Evolutionary conservation across 2,113 vertebrate species (phyloP).

Genomic region (Glareola pratincola): DNA sequence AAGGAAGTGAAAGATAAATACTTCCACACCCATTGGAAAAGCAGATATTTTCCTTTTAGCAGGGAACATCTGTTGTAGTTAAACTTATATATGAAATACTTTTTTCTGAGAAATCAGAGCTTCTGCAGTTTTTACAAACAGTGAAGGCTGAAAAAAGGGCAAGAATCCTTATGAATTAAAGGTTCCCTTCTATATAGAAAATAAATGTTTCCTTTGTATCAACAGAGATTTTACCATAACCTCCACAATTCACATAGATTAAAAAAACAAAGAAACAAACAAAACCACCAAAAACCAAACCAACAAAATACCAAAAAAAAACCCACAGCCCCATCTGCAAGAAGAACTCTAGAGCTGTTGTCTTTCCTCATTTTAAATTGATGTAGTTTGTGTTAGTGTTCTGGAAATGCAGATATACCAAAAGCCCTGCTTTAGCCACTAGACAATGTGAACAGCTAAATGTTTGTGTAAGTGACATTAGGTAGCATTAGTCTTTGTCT

Average conservation of each 20-base stretch:
- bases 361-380: not conserved
- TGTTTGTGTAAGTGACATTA: slow-evolving; percentile 28
- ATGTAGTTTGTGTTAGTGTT: not conserved
- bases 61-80: slow-evolving; percentile 23
- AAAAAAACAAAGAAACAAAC: not conserved
- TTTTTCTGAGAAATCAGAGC: not conserved
- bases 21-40: slow-evolving; percentile 13
- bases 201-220: not conserved
- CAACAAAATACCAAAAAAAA: not conserved
- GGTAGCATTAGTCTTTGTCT: slow-evolving; percentile 27
- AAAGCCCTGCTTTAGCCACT: slow-evolving; percentile 5
- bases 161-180: not conserved
- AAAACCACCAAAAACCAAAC: not conserved
- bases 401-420: not conserved
- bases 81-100: not conserved
- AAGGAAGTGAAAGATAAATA: slow-evolving; percentile 18
- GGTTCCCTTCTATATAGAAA: not conserved
- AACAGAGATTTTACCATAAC: not conserved
- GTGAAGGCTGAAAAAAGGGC: not conserved
- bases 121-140: not conserved
- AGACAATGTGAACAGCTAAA: slow-evolving; percentile 10
- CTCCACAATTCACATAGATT: not conserved
- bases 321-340: not conserved
- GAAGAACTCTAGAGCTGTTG: not conserved
- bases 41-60: slow-evolving; percentile 33